A percentile compares a stretch with the other conserved stretches of the same genome.
Conservation (phyloP, 2,888 invertebrate species). For the Phania funesta region DNA sequence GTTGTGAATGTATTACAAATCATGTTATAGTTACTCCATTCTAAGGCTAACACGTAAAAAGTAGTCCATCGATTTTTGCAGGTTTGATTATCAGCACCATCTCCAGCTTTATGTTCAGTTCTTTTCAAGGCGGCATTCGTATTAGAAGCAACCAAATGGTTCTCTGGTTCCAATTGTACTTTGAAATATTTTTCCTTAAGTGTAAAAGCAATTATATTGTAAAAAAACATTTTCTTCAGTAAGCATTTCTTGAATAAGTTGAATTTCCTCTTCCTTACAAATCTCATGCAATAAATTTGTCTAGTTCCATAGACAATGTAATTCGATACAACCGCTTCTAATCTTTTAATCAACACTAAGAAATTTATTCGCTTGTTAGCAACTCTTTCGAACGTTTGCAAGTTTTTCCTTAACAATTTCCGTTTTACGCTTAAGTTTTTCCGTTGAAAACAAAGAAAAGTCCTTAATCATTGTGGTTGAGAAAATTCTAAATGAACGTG, state of each 20-base stretch:
- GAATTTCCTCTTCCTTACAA: background rate
- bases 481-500: constrained; percentile 10
- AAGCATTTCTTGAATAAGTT: background rate
- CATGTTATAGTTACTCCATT: no score
- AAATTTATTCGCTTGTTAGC: constrained; percentile 9
- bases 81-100: no score
- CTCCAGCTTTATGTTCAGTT: no score
- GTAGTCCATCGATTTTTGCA: no score
- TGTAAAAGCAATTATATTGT: no score
- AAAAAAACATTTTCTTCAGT: background rate
- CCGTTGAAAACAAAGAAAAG: constrained; percentile 7
- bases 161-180: no score
- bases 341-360: background rate
- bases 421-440: constrained; percentile 42
- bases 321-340: background rate
- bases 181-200: no score
- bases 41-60: no score
- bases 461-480: constrained; percentile 38
- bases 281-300: background rate
- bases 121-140: no score
- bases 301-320: background rate
- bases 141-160: no score
- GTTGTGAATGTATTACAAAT: no score
- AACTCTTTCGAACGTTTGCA: constrained; percentile 10
- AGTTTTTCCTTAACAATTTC: constrained; percentile 41